Percentiles rank a stretch among this genome's conserved stretches.
Evolutionary conservation across 2,888 invertebrate species (phyloP).

Genomic region (Lacanobia oleracea): DNA sequence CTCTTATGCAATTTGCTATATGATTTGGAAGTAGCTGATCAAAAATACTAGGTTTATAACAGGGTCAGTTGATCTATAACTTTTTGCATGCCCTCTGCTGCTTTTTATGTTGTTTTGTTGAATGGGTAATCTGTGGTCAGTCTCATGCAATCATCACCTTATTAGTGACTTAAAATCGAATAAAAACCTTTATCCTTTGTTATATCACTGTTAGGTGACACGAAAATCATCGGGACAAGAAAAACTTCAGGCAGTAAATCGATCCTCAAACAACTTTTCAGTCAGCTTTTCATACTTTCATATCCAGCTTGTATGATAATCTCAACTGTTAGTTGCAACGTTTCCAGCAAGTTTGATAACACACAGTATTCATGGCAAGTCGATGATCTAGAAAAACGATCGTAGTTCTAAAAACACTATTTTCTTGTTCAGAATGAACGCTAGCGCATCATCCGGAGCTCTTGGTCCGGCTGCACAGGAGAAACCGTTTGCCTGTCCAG

Average conservation of each 20-base stretch:
- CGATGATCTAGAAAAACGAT: not conserved
- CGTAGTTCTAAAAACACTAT: not conserved
- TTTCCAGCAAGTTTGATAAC: conserved; percentile 19
- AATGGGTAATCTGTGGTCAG: conserved; percentile 3
- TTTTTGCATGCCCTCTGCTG: conserved; percentile 6
- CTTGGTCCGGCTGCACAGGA: conserved; percentile 90
- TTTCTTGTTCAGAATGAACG: conserved; percentile 77
- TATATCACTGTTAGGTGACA: conserved; percentile 42
- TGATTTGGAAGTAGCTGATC: not conserved
- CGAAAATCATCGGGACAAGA: conserved; percentile 20
- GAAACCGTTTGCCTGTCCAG: conserved; percentile 96
- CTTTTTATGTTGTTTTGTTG: conserved; percentile 4
- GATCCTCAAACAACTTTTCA: conserved; percentile 38
- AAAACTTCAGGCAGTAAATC: conserved; percentile 28
- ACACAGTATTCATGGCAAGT: conserved; percentile 11
- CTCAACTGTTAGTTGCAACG: conserved; percentile 44
- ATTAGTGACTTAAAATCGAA: not conserved
- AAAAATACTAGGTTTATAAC: not conserved
- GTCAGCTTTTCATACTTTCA: conserved; percentile 25
- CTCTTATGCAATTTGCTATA: not conserved
- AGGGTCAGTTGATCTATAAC: not conserved
- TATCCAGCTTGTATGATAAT: conserved; percentile 28
- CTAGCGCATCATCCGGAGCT: conserved; percentile 79
- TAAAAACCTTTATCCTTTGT: conserved; percentile 23
- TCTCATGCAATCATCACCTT: not conserved